A percentile compares a stretch with the other conserved stretches of the same genome.
Conservation (phyloP, 2,113 vertebrate genomes). For the Morone chrysops region DNA sequence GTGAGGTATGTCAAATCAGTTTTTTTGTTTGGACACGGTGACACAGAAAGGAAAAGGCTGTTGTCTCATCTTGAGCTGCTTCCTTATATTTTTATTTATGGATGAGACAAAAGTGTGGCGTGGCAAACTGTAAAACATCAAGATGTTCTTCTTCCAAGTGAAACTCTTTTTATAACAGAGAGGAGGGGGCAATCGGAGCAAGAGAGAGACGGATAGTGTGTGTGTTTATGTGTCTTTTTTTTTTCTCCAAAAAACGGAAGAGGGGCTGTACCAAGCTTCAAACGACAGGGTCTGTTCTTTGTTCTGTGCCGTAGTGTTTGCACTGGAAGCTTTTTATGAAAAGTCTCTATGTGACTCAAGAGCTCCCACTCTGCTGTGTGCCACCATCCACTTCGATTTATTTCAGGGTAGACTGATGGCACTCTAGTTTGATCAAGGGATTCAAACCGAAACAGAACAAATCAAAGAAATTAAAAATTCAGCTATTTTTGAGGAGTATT, state of each 20-base stretch:
- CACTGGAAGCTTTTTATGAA: conserved; percentile 63
- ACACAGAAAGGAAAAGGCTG: not conserved
- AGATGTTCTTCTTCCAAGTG: not conserved
- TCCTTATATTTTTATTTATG: conserved; percentile 2
- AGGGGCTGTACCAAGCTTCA: conserved; percentile 59
- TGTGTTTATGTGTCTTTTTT: not conserved
- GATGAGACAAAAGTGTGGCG: conserved; percentile 6
- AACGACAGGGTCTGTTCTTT: conserved; percentile 61
- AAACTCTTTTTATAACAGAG: conserved; percentile 12
- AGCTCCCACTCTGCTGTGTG: conserved; percentile 57
- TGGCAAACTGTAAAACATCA: conserved; percentile 21
- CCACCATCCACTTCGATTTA: conserved; percentile 52
- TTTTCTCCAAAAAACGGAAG: conserved; percentile 8
- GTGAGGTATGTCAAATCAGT: not conserved
- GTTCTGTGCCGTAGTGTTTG: conserved; percentile 59
- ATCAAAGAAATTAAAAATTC: conserved; percentile 39
- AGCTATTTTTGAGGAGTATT: conserved; percentile 47
- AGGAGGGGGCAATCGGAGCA: not conserved
- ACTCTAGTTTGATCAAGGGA: conserved; percentile 59
- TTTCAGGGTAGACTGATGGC: conserved; percentile 51
- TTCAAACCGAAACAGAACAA: conserved; percentile 53
- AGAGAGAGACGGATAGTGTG: not conserved
- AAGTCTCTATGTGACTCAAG: conserved; percentile 62
- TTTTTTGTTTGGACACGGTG: conserved; percentile 1
- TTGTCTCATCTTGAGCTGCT: conserved; percentile 17